These are phyloP conservation scores for Anodontia alba DNA, from an alignment of 2,888 invertebrate genomes.

Conservation along the genomic window DNA sequence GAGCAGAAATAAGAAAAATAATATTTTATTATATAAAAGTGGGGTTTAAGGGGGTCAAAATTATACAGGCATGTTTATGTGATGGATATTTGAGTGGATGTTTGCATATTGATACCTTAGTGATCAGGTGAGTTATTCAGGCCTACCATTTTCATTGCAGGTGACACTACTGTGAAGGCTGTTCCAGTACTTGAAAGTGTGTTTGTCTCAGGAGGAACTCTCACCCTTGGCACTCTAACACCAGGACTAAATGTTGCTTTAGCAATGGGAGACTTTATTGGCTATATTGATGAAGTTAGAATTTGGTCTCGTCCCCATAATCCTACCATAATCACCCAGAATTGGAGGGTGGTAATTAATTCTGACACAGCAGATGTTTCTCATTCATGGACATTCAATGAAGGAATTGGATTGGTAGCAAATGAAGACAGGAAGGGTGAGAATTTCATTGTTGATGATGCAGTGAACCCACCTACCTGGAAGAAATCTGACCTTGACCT, in stretches of 20 bases:
- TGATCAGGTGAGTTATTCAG: too few species aligned
- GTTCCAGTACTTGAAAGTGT: slow-evolving; percentile 44
- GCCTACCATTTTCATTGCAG: slow-evolving; percentile 24
- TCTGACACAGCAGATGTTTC: slow-evolving; percentile 63
- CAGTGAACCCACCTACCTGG: slow-evolving; percentile 65
- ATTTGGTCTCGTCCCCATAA: slow-evolving; percentile 72
- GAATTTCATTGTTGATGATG: slow-evolving; percentile 60
- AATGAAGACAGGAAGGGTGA: slow-evolving; percentile 48
- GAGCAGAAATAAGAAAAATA: too few species aligned
- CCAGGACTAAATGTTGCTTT: slow-evolving; percentile 47
- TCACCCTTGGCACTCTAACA: slow-evolving; percentile 65
- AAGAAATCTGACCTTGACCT: slow-evolving; percentile 65
- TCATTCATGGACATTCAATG: slow-evolving; percentile 71
- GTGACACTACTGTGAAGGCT: slow-evolving; percentile 61
- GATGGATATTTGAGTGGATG: too few species aligned
- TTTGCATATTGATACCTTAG: too few species aligned
- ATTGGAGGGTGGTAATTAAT: slow-evolving; percentile 61
- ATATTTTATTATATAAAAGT: too few species aligned
- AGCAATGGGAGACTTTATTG: slow-evolving; percentile 60
- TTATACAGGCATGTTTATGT: too few species aligned
- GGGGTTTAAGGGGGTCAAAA: too few species aligned
- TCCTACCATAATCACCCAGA: slow-evolving; percentile 65
- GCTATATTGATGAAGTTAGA: slow-evolving; percentile 71
- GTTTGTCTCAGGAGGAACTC: slow-evolving; percentile 63
- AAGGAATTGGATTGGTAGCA: slow-evolving; percentile 62